Evolutionary conservation across 2,888 invertebrate genomes (phyloP), one percentile per base, ranked within the genome.

Genomic region (Macroteleia sp.): DNA sequence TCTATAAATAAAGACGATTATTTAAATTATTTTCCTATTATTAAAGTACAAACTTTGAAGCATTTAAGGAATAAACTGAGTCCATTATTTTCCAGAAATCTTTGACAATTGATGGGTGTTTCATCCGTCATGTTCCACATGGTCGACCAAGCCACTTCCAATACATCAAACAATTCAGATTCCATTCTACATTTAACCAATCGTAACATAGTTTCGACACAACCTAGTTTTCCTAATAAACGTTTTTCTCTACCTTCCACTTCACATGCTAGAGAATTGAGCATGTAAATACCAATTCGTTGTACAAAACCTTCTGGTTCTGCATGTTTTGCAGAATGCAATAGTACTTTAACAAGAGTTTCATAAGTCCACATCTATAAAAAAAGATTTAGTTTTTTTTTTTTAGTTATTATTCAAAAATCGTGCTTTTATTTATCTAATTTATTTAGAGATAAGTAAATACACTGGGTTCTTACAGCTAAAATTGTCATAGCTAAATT

Each of bases 81-180:
- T 81, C 99, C 99, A 39, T 95, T 93, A 77, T 95, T 95, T 83
- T 96, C 95, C 69, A 99, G 93, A 92, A 99, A 99, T 86, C 96
- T 93, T 90, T 95, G 94, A 92, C 99, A 99, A 93, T 99, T 99
- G 84, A 95, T 94, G 41, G 98, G 97, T 9, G 98, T 99, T 92
- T 99, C 99, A 91, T 99, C 99, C 28, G 97, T 96, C 82, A 97
- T 96, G 92, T 99, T 99, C 99, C 99, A 99, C 96, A 99, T 96
- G n/a, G 98, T 98, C 69, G 98, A 98, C 99, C 99, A 99, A 2
- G 98, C 97, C 12, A 98, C 97, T 92, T 99, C 98, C 92, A 99
- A 94, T 14, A 98, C 97, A 91, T 99, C 99, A 89, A 97, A 98
- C 36, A 96, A 92, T 67, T 94, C 94, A 32, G 95, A 93, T 69